Evolutionary conservation across 2,888 invertebrate species (phyloP).

Genomic region (Ischnura elegans): DNA sequence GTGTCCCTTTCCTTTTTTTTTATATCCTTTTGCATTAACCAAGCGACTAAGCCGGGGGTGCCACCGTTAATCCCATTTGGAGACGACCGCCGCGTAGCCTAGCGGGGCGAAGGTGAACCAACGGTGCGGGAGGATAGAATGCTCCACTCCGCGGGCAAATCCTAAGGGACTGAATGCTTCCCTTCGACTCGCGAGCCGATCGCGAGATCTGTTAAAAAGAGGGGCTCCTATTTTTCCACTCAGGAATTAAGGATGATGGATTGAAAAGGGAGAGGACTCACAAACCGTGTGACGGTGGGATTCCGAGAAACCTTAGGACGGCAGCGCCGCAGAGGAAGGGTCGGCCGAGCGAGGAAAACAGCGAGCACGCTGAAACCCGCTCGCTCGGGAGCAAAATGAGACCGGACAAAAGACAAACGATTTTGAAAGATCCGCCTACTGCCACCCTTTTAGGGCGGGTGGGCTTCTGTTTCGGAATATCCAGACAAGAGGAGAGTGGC

Average conservation of each 20-base stretch:
- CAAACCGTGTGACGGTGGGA: conserved; percentile 60
- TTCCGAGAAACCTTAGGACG: conserved; percentile 60
- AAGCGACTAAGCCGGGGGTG: conserved; percentile 35
- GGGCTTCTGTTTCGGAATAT: conserved; percentile 64
- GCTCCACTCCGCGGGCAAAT: background rate
- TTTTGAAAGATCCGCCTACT: conserved; percentile 65
- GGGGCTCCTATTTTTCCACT: background rate
- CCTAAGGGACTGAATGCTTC: conserved; percentile 32
- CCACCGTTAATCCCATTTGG: conserved; percentile 63
- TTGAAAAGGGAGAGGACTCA: background rate
- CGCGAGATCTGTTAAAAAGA: background rate
- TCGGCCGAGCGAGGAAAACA: conserved; percentile 42
- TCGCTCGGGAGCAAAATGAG: conserved; percentile 37
- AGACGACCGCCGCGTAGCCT: background rate
- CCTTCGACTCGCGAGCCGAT: background rate
- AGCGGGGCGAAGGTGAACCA: background rate
- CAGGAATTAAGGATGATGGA: conserved; percentile 45
- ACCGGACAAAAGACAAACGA: conserved; percentile 65
- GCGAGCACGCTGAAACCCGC: conserved; percentile 24
- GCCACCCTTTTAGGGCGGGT: conserved; percentile 20
- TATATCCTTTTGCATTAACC: conserved; percentile 48
- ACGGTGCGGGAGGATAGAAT: background rate
- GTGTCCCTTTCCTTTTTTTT: background rate
- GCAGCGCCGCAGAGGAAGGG: conserved; percentile 47
- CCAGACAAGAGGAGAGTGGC: background rate